Evolutionary conservation across 2,113 vertebrate genomes (phyloP), one percentile per base, ranked within the genome.

Genomic region (Nothoprocta pentlandii): DNA sequence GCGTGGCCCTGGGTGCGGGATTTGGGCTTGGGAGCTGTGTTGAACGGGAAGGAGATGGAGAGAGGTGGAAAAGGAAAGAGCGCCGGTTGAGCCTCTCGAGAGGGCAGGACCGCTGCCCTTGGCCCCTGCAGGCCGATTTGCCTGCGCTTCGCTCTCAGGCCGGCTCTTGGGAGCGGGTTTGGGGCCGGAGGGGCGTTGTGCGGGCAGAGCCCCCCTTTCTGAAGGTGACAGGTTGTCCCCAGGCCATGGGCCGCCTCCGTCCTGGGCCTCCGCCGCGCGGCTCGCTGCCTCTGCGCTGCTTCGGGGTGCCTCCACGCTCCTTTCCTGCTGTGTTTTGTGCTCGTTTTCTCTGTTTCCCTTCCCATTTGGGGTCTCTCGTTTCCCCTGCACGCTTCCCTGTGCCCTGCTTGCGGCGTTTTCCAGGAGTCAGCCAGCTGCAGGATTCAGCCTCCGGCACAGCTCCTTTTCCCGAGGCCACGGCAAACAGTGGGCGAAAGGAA

Each of bases 31-130:
- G 76, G 80, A 86, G 70, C 51, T 54, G 36, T 28, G 15, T 30
- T 42, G 74, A 47, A 84, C 91, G 58, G 32, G 56, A 80, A 59
- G 77, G 28, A 36, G 75, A 42, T 20, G 22, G 74, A 85, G 79
- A 80, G 28, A 36, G 75, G 42, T 20, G 22, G 74, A 85, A 81
- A 20, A 7, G 25, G 85, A 93, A 75, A 64, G 3, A 9, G 54
- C 51, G 51, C 78, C 61, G 62, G 32, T 25, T 12, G n/a, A 23
- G 12, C 49, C 19, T 36, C 12, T 30, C 8, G 8, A 30, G 32
- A 32, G 19, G 20, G 42, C 67, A 17, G 41, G 22, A 20, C 10
- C 11, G 23, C 20, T 39, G 56, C 67, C 16, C 46, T 47, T 22
- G 12, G 10, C 23, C 4, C 26, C 53, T 4, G 53, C 14, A 14